Evolutionary conservation across 2,888 invertebrate genomes (phyloP), one percentile per base, ranked within the genome.

Genomic region (Cheiracanthium punctorium): DNA sequence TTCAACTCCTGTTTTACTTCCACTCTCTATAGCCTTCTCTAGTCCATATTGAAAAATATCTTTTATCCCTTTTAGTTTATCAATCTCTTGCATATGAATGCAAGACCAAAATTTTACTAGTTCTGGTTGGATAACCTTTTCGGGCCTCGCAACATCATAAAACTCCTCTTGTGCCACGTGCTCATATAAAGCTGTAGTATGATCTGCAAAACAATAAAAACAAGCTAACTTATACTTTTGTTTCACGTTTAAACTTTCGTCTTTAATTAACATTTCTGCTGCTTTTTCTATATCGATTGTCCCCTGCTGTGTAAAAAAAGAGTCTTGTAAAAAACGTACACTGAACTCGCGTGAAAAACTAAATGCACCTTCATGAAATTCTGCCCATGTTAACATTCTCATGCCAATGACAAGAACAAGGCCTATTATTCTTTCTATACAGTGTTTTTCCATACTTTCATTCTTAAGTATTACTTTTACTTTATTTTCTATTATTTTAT

Each of bases 351-450:
- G 37, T 71, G 72, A 80, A 58, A 80, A 28, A 28, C 33, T 71
- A 70, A 80, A 30, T 71, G 58, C 70, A 0, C 72, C 30, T 30
- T 72, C 72, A 80, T 80, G 64, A 72, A 37, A 80, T 17, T 71
- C 64, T 33, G 72, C 64, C 80, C 80, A 80, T 37, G 64, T 80
- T 80, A 72, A n/a, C 72, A 80, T 80, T 41, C 41, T 80, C n/a
- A 80, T 20, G 7, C 72, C 72, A 80, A 80, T 30, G 33, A 41
- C 17, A n/a, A 33, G n/a, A 37, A 72, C 72, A 58, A 72, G 2
- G n/a, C 72, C 64, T 30, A 33, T 72, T 37, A 72, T 65, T 72
- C 58, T 72, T 65, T 80, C 72, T 41, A 72, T 33, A 30, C 37
- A n/a, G 5, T 64, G 20, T 20, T 65, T 37, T 29, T 33, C 17